These are phyloP conservation scores for Lates japonicus DNA, from an alignment of 2,797 vertebrate species.

Conservation along the genomic window DNA sequence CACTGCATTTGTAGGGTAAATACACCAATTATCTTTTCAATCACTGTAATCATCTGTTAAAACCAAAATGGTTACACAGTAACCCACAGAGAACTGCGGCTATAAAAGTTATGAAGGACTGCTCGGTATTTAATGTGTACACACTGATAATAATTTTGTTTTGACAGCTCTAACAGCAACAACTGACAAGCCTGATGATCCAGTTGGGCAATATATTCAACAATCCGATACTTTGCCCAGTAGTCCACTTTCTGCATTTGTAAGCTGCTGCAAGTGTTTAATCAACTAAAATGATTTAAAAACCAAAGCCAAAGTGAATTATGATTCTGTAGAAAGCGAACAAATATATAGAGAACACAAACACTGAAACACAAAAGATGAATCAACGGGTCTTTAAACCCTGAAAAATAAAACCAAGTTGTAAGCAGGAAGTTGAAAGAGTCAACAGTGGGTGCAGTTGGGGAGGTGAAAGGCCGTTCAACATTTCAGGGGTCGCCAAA, in stretches of 20 bases:
- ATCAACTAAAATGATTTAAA: neutral
- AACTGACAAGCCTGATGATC: neutral
- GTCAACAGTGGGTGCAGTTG: constrained; percentile 6
- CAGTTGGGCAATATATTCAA: neutral
- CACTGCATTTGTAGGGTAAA: neutral
- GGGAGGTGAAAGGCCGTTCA: constrained; percentile 9
- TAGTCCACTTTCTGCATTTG: neutral
- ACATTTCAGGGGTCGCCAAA: constrained; percentile 54
- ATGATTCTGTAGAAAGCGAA: neutral
- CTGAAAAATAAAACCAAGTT: constrained; percentile 2
- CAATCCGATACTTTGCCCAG: neutral
- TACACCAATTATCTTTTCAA: neutral
- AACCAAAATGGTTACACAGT: constrained; percentile 8
- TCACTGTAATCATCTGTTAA: constrained; percentile 31
- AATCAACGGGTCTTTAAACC: neutral
- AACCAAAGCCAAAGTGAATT: neutral
- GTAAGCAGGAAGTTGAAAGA: constrained; percentile 19
- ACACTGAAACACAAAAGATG: neutral
- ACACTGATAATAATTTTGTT: neutral
- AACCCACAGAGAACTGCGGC: constrained; percentile 14
- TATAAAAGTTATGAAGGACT: neutral
- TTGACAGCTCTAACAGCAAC: constrained; percentile 1
- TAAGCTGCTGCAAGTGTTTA: neutral
- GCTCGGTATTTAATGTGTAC: constrained; percentile 12
- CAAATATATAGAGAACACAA: neutral